phyloP scores from a whole-genome alignment of 2,113 vertebrate genomes.

The Rhynchomys soricoides region DNA sequence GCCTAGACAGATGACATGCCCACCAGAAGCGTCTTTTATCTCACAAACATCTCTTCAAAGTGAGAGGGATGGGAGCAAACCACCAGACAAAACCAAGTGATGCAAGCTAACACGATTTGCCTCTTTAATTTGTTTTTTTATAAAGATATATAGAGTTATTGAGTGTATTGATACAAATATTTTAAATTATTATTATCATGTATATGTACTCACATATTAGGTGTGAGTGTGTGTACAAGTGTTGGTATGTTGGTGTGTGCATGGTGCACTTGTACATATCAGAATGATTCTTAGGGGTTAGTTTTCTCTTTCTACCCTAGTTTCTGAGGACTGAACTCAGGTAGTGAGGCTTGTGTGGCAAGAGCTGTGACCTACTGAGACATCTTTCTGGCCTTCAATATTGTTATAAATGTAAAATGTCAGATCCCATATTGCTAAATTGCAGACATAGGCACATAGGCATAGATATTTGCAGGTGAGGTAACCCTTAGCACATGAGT shows the following conservation, averaged over 20 bases:
- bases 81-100: not conserved
- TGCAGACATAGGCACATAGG: not conserved
- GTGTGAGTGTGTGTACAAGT: not conserved
- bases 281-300: not conserved
- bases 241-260: not conserved
- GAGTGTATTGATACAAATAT: not conserved
- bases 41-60: not conserved
- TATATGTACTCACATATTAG: not conserved
- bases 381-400: not conserved
- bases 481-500: not conserved
- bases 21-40: not conserved
- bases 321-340: not conserved
- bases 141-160: not conserved
- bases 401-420: not conserved
- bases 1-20: too few relatives aligned
- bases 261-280: not conserved
- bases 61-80: not conserved
- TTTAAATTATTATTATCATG: not conserved
- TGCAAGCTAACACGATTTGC: not conserved
- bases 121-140: not conserved
- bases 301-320: not conserved
- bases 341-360: too few relatives aligned
- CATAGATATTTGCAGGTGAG: too few relatives aligned
- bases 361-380: not conserved
- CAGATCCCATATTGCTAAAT: not conserved